Conservation (phyloP, 1,140 invertebrate species). For the Procambarus clarkii region DNA sequence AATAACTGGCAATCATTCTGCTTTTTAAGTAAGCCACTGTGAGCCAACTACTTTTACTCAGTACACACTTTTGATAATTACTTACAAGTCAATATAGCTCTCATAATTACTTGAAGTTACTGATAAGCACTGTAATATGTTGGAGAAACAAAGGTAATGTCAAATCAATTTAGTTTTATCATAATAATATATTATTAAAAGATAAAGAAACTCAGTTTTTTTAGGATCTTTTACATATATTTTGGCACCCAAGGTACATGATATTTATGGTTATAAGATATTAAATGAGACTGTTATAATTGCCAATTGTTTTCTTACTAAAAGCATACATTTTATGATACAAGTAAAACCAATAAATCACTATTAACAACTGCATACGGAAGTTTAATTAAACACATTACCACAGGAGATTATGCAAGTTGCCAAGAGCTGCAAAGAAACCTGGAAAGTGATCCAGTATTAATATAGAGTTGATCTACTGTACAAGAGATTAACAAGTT, state of each 20-base stretch:
- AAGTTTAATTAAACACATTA: neutral
- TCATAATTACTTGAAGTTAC: no score
- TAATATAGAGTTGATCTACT: neutral
- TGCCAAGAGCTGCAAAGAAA: neutral
- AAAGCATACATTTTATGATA: neutral
- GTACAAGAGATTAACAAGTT: neutral
- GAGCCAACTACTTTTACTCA: no score
- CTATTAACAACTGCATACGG: no score
- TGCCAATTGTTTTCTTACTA: conserved; percentile 3
- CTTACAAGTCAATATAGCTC: no score
- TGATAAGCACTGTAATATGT: no score
- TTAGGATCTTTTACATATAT: conserved; percentile 49
- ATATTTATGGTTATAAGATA: conserved; percentile 40
- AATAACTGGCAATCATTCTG: no score
- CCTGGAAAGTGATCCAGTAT: neutral
- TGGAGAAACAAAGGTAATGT: no score
- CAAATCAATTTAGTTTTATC: no score
- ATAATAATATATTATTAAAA: no score
- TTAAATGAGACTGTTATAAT: neutral
- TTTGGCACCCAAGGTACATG: conserved; percentile 58
- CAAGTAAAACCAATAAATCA: neutral
- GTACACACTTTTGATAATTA: no score
- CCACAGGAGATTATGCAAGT: neutral
- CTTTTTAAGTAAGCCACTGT: no score
- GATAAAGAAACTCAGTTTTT: no score